Evolutionary conservation across 2,888 invertebrate species (phyloP).

Genomic region (Andrena trimmerana): DNA sequence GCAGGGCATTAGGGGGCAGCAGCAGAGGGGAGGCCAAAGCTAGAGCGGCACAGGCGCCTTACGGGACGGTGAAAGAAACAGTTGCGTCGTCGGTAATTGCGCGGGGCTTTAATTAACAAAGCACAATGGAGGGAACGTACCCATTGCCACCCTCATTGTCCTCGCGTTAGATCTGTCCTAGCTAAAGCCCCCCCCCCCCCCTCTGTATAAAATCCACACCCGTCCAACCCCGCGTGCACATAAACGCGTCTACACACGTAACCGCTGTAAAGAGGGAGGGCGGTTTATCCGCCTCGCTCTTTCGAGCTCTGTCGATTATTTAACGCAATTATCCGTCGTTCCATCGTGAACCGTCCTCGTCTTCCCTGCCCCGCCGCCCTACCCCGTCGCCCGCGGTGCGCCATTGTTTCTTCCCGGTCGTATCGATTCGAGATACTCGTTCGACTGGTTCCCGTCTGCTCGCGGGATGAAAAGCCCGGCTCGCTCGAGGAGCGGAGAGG

Average conservation of each 20-base stretch:
- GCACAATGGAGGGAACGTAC: slow-evolving; percentile 74
- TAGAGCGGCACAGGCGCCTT: slow-evolving; percentile 50
- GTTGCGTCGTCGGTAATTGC: slow-evolving; percentile 75
- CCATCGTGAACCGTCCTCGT: slow-evolving; percentile 59
- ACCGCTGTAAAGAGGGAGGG: slow-evolving; percentile 29
- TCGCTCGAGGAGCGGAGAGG: not conserved
- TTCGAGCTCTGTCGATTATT: slow-evolving; percentile 75
- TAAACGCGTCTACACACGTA: slow-evolving; percentile 17
- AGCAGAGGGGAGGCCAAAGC: slow-evolving; percentile 16
- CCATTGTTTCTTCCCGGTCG: slow-evolving; percentile 71
- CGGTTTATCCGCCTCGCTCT: slow-evolving; percentile 73
- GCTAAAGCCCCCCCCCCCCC: slow-evolving; percentile 32
- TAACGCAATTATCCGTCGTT: slow-evolving; percentile 79
- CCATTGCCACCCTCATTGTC: slow-evolving; percentile 74
- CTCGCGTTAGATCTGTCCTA: slow-evolving; percentile 72
- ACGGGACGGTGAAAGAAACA: slow-evolving; percentile 70
- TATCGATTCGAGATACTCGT: slow-evolving; percentile 75
- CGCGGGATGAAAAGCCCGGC: slow-evolving; percentile 53
- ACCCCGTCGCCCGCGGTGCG: slow-evolving; percentile 32
- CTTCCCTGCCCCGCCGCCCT: slow-evolving; percentile 1
- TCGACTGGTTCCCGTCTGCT: slow-evolving; percentile 66
- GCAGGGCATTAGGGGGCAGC: slow-evolving; percentile 6
- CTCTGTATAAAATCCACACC: not conserved
- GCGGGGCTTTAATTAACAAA: slow-evolving; percentile 77
- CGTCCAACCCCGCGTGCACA: not conserved